These are phyloP conservation scores for Alethe diademata DNA, from an alignment of 2,113 vertebrate species.

Conservation along the genomic window DNA sequence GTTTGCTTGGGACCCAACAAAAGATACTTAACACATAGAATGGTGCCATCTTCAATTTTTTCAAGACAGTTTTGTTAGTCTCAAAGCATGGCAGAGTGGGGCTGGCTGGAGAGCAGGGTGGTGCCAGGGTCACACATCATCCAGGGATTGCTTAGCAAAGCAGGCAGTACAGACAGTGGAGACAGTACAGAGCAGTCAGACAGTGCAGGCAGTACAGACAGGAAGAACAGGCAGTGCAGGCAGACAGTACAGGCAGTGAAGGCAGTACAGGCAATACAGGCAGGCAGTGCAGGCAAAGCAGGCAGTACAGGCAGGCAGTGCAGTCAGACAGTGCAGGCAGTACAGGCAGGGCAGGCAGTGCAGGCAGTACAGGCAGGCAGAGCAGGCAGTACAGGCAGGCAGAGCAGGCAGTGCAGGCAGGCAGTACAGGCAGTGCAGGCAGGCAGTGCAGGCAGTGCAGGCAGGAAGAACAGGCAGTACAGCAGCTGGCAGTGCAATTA, in stretches of 20 bases:
- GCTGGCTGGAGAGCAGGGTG: neutral
- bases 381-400: neutral
- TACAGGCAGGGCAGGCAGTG: neutral
- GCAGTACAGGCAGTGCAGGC: neutral
- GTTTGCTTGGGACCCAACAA: neutral
- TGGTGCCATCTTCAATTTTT: neutral
- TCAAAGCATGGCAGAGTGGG: no score
- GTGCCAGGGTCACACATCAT: accelerated
- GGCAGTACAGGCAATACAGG: neutral
- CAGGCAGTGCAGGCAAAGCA: neutral
- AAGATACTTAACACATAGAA: neutral
- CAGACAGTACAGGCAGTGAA: neutral
- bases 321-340: neutral
- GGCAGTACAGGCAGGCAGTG: neutral
- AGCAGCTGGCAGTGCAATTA: neutral
- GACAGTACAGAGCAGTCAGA: neutral
- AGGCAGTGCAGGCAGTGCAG: neutral
- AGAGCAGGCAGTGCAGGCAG: neutral
- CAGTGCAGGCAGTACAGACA: neutral
- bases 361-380: no score
- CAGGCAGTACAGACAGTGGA: neutral
- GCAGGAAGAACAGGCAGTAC: no score
- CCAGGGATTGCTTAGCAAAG: neutral
- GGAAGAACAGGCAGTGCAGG: neutral
- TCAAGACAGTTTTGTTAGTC: neutral